Conservation (phyloP, 64 coral and sea anemone species). For the Actinia tenebrosa region DNA sequence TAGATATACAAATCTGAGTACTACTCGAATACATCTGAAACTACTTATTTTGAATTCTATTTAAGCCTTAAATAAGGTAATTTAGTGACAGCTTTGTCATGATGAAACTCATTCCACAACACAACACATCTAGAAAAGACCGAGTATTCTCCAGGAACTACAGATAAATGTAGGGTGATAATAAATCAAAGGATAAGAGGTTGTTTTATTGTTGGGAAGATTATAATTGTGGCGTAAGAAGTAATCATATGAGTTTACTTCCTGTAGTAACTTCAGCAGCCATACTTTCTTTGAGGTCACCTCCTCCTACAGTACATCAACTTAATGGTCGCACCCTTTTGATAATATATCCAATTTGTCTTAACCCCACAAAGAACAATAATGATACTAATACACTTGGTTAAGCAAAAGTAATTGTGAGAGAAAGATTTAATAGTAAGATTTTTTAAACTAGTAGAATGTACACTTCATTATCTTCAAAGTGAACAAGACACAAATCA, state of each 20-base stretch:
- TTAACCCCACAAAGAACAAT: not conserved
- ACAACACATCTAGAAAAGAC: not conserved
- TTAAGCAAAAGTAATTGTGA: not conserved
- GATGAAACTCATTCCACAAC: not conserved
- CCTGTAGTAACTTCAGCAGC: conserved; percentile 11
- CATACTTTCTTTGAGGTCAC: not conserved
- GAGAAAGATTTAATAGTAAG: not conserved
- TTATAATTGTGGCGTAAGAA: not conserved
- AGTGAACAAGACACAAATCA: not conserved
- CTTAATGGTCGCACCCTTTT: conserved; percentile 1
- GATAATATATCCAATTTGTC: not conserved
- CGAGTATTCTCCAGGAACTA: not conserved
- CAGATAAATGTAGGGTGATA: not conserved
- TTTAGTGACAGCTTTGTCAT: not conserved
- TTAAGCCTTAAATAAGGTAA: conserved; percentile 1
- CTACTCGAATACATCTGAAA: not conserved
- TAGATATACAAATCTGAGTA: not conserved
- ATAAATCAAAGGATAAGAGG: not conserved
- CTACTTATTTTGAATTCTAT: not conserved
- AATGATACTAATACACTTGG: not conserved
- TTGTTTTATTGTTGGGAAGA: not conserved
- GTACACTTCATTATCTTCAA: not conserved
- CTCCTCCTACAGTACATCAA: not conserved
- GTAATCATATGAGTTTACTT: conserved; percentile 1
- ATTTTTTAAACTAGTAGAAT: not conserved